A percentile compares a stretch with the other conserved stretches of the same genome.
These are phyloP conservation scores for Lepus timidus DNA, from an alignment of 2,113 vertebrate species.

Conservation along the genomic window DNA sequence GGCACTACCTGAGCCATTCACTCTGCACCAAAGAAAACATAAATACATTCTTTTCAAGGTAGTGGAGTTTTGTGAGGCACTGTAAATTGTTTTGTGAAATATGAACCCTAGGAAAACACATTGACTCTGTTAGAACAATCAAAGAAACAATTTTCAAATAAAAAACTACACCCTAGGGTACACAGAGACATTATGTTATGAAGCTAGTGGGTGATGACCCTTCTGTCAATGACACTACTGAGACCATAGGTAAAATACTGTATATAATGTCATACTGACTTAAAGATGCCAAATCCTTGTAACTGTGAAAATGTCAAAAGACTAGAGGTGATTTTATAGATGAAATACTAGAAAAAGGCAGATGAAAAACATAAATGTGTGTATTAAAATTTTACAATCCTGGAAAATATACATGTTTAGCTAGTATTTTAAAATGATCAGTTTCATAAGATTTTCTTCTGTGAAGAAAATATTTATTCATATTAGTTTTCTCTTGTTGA, in stretches of 20 bases:
- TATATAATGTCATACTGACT: background rate
- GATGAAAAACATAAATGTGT: background rate
- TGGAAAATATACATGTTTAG: background rate
- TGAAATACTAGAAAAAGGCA: background rate
- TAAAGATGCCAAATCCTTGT: background rate
- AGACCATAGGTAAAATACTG: slow-evolving; percentile 37
- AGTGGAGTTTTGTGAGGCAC: slow-evolving; percentile 57
- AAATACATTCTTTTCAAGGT: slow-evolving; percentile 73
- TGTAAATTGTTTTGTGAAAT: slow-evolving; percentile 80
- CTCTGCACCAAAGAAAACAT: slow-evolving; percentile 68
- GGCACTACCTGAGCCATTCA: slow-evolving; percentile 65
- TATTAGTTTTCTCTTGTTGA: background rate
- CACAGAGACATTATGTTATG: slow-evolving; percentile 60
- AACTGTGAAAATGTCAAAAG: background rate
- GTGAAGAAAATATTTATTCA: background rate
- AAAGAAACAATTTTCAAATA: slow-evolving; percentile 70
- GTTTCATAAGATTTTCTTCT: background rate
- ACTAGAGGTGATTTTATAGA: background rate
- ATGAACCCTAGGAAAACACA: slow-evolving; percentile 71
- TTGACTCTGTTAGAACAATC: slow-evolving; percentile 67
- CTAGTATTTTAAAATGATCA: background rate
- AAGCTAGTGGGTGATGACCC: slow-evolving; percentile 36
- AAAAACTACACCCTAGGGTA: slow-evolving; percentile 68
- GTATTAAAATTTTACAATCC: background rate
- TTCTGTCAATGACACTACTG: background rate